A percentile compares a stretch with the other conserved stretches of the same genome.
These are phyloP conservation scores for Eilema sororculum DNA, from an alignment of 2,888 invertebrate species.

Conservation along the genomic window DNA sequence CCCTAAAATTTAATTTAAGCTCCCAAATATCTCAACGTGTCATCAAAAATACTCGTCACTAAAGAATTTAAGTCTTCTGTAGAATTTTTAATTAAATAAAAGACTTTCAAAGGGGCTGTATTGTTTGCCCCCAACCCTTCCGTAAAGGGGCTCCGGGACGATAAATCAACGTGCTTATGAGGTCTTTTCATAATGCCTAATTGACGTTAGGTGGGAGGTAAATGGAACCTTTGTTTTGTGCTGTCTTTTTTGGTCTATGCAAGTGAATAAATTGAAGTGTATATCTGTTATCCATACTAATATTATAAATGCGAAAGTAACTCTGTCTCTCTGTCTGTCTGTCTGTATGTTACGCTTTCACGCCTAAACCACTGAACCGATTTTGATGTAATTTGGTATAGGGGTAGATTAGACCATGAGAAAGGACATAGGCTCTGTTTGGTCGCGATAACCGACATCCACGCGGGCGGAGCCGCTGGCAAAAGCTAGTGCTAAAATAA, in stretches of 20 bases:
- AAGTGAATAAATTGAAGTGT: background rate
- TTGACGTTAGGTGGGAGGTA: slow-evolving; percentile 38
- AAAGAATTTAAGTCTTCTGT: slow-evolving; percentile 39
- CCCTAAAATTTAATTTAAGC: slow-evolving; percentile 20
- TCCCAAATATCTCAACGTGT: slow-evolving; percentile 31
- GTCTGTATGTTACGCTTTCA: too few species aligned
- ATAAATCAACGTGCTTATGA: slow-evolving; percentile 59
- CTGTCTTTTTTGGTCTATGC: background rate
- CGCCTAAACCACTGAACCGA: too few species aligned
- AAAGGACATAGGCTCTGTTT: too few species aligned
- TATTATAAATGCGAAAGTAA: too few species aligned
- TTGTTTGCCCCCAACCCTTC: slow-evolving; percentile 40
- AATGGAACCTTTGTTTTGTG: background rate
- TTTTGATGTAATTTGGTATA: too few species aligned
- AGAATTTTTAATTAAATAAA: slow-evolving; percentile 64
- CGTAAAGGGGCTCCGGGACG: slow-evolving; percentile 31
- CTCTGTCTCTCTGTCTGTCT: too few species aligned
- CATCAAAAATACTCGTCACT: slow-evolving; percentile 30
- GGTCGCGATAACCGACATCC: too few species aligned
- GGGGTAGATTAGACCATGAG: too few species aligned
- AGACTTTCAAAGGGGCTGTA: slow-evolving; percentile 54
- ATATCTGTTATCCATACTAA: background rate
- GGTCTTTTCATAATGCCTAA: slow-evolving; percentile 50
- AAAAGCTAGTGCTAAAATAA: too few species aligned
- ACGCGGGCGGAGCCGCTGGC: too few species aligned